Percentiles rank a stretch among this genome's conserved stretches.
These are phyloP conservation scores for Dysdera silvatica DNA, from an alignment of 1,140 invertebrate genomes.

Conservation along the genomic window DNA sequence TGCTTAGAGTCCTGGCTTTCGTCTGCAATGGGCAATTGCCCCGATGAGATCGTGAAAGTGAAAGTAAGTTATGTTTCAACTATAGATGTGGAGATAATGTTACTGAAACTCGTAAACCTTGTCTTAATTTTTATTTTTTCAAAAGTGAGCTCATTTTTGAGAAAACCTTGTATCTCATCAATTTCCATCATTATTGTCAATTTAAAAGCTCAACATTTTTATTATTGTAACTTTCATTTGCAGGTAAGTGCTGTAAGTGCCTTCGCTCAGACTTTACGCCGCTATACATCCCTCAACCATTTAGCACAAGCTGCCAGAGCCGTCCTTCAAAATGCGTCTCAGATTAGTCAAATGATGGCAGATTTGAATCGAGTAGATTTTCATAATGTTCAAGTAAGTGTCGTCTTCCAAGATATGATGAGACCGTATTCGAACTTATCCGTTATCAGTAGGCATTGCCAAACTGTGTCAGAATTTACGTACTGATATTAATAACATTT, in stretches of 20 bases:
- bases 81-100: neutral
- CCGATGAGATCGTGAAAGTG: constrained; percentile 60
- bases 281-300: constrained; percentile 98
- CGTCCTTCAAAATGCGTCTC: constrained; percentile 88
- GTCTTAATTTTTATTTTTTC: too few relatives aligned
- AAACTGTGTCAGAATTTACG: too few relatives aligned
- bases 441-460: too few relatives aligned
- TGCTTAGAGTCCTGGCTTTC: constrained; percentile 80
- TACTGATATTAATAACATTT: too few relatives aligned
- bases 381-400: constrained; percentile 76
- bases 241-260: constrained; percentile 64
- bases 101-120: constrained; percentile 3
- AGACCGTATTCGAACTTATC: too few relatives aligned
- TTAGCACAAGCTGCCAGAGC: constrained; percentile 91
- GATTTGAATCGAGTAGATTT: constrained; percentile 97
- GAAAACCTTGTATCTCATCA: neutral
- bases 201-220: too few relatives aligned
- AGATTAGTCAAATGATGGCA: constrained; percentile 93
- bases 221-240: neutral
- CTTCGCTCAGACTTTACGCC: constrained; percentile 85
- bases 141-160: neutral
- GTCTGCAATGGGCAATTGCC: constrained; percentile 76
- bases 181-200: too few relatives aligned
- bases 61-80: constrained; percentile 15
- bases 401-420: neutral